Conservation (phyloP, 2,888 invertebrate genomes). For the Leptogaster cylindrica region DNA sequence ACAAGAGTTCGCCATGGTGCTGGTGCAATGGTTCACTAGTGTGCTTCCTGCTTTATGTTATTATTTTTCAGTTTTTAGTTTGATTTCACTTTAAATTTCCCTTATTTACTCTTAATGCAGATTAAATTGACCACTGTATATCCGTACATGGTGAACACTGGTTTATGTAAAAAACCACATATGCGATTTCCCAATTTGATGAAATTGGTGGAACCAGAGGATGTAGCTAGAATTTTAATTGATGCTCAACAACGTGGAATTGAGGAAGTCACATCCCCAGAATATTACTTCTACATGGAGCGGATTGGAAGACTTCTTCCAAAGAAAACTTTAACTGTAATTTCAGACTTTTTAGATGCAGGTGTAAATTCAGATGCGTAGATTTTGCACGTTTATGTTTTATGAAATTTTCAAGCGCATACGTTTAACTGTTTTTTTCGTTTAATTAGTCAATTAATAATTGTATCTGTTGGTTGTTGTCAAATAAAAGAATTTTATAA, state of each 20-base stretch:
- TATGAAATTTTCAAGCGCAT: no score
- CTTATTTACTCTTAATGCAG: conserved; percentile 54
- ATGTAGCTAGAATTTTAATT: conserved; percentile 72
- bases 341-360: conserved; percentile 71
- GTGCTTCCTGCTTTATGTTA: no score
- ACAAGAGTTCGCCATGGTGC: no score
- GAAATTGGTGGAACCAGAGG: conserved; percentile 68
- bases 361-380: conserved; percentile 67
- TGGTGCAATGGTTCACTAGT: no score
- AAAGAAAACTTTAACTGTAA: conserved; percentile 62
- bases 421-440: no score
- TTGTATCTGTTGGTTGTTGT: no score
- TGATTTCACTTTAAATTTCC: no score
- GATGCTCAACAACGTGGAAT: conserved; percentile 71
- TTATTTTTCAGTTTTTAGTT: no score
- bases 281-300: conserved; percentile 62
- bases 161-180: conserved; percentile 78
- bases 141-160: conserved; percentile 89
- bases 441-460: no score
- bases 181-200: conserved; percentile 73
- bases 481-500: no score
- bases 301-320: conserved; percentile 65
- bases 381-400: background rate
- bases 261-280: conserved; percentile 70
- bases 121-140: conserved; percentile 83